Evolutionary conservation across 2,113 vertebrate genomes (phyloP).

Genomic region (Pogona vitticeps): DNA sequence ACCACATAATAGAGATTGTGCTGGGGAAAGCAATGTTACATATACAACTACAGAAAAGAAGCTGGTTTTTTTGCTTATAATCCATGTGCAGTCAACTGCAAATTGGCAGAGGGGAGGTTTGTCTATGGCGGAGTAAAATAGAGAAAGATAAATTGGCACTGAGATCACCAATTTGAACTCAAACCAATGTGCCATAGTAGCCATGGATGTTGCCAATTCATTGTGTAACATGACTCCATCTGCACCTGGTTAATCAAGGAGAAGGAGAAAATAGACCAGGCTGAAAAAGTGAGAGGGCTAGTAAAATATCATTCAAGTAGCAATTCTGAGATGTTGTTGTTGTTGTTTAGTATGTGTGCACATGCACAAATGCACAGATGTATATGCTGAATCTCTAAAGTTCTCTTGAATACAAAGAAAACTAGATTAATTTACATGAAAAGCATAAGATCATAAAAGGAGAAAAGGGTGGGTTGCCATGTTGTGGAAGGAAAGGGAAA

Average conservation of each 20-base stretch:
- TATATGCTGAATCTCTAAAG: background rate
- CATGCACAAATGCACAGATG: background rate
- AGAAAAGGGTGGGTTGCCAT: background rate
- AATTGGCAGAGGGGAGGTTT: constrained; percentile 43
- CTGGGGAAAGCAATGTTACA: constrained; percentile 52
- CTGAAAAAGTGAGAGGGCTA: no score
- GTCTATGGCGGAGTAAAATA: constrained; percentile 18
- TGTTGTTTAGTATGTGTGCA: no score
- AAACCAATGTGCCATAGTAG: background rate
- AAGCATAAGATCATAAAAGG: background rate
- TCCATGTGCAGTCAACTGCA: constrained; percentile 59
- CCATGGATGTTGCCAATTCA: no score
- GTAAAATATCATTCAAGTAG: no score
- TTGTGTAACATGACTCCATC: background rate
- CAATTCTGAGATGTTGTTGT: no score
- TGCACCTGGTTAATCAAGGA: background rate
- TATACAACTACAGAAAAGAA: constrained; percentile 58
- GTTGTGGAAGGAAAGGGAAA: background rate
- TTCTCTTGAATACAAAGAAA: background rate
- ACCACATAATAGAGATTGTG: constrained; percentile 40
- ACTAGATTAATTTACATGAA: background rate
- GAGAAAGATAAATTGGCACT: constrained; percentile 31
- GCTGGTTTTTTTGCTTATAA: constrained; percentile 45
- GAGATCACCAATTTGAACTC: background rate
- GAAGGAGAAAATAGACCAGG: background rate